Evolutionary conservation across 2,113 vertebrate genomes (phyloP), one percentile per base, ranked within the genome.

Genomic region (Pelmatolapia mariae): DNA sequence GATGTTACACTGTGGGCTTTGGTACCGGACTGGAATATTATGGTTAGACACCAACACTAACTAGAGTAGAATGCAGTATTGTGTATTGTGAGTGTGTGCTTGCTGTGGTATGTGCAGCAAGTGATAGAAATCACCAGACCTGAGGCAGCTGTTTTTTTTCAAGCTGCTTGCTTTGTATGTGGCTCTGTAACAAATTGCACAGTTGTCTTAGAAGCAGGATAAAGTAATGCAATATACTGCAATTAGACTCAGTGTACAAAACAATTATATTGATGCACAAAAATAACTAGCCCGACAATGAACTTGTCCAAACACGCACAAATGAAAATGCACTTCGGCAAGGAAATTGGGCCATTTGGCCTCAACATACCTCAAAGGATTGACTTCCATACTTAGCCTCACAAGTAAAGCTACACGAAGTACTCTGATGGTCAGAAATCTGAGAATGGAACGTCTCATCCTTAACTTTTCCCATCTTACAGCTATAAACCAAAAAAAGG

Each of bases 1-100:
- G 90, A 90, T 78, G 61, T 86, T 87, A 87, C 83, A 61, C 81
- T 59, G 81, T 52, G 16, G 80, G 73, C 45, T 66, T 82, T 76
- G 84, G 84, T 83, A n/a, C 66, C 36, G 19, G 83, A 80, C 86
- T 36, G 26, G 53, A 73, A 91, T 53, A 54, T 47, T 61, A 82
- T 29, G 71, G 71, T 80, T 43, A 50, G 22, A 89, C 43, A 82
- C 38, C 79, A 81, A 93, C 73, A 57, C 12, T 85, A 59, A 47
- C 45, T 16, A 56, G 29, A 80, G 43, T 47, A 36, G 10, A 18
- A 3, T n/a, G 36, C 40, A 61, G 36, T 53, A 47, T 24, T 31
- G 33, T 10, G 73, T 8, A 87, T 29, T 33, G 22, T 68, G 31
- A 45, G 29, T 38, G 22, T 61, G 38, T 52, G 50, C 53, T 87